phyloP scores from a whole-genome alignment of 2,888 invertebrate genomes.

The Tenthredo distinguenda region DNA sequence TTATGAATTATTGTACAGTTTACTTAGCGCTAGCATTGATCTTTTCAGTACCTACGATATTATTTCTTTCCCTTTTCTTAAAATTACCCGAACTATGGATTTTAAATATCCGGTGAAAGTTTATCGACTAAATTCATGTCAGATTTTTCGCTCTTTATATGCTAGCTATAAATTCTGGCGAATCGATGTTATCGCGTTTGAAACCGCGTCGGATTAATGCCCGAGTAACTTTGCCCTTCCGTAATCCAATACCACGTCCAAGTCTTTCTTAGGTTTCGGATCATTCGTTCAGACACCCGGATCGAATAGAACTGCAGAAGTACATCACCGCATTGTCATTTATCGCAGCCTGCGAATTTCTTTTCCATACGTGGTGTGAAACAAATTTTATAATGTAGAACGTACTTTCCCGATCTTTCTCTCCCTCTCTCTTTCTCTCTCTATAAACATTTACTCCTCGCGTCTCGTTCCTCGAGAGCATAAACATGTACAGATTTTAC shows the following conservation, averaged over 20 bases:
- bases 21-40: neutral
- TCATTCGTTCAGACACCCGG: neutral
- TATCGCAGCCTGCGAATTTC: neutral
- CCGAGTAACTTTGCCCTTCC: conserved; percentile 1
- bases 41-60: neutral
- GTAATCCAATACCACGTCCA: conserved; percentile 24
- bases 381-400: neutral
- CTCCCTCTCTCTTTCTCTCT: neutral
- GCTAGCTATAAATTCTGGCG: neutral
- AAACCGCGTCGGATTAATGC: conserved; percentile 3
- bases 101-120: neutral
- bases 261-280: conserved; percentile 30
- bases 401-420: neutral
- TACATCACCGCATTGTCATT: neutral
- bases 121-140: neutral
- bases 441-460: neutral
- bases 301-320: neutral
- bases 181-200: conserved; percentile 12
- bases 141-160: neutral
- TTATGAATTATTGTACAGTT: neutral
- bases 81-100: neutral
- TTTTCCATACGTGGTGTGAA: neutral
- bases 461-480: neutral
- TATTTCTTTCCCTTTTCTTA: neutral
- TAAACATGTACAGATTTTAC: neutral